Evolutionary conservation across 2,797 vertebrate genomes (phyloP).

Genomic region (Oophaga sylvatica): DNA sequence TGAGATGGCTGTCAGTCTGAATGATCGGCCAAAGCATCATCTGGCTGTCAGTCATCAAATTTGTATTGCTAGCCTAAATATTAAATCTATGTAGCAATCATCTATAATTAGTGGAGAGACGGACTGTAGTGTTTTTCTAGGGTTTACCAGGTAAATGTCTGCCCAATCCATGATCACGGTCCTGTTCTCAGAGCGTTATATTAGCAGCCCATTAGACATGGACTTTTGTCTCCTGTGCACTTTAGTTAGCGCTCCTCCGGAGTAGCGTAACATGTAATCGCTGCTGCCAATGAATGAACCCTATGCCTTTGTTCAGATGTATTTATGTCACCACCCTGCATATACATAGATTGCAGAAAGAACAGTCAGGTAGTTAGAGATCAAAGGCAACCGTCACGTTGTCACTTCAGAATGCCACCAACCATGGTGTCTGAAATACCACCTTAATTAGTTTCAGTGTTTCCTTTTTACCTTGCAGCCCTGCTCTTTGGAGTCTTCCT

Average conservation of each 20-base stretch:
- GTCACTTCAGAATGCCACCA: conserved; percentile 25
- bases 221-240: neutral
- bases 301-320: conserved; percentile 8
- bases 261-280: neutral
- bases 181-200: neutral
- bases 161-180: neutral
- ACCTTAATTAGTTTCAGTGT: conserved; percentile 4
- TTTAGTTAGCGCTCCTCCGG: neutral
- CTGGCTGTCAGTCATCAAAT: no score
- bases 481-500: conserved; percentile 18
- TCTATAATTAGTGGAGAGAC: neutral
- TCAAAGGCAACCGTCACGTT: conserved; percentile 18
- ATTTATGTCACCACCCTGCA: conserved; percentile 10
- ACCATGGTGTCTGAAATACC: neutral
- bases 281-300: neutral
- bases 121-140: neutral
- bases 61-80: neutral
- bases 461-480: neutral
- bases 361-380: neutral
- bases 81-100: neutral
- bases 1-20: no score
- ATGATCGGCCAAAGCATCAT: no score
- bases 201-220: neutral
- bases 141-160: neutral
- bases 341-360: neutral